Base-by-base conservation (phyloP, 2,888 invertebrate genomes). In the Onthophagus sagittarius region DNA sequence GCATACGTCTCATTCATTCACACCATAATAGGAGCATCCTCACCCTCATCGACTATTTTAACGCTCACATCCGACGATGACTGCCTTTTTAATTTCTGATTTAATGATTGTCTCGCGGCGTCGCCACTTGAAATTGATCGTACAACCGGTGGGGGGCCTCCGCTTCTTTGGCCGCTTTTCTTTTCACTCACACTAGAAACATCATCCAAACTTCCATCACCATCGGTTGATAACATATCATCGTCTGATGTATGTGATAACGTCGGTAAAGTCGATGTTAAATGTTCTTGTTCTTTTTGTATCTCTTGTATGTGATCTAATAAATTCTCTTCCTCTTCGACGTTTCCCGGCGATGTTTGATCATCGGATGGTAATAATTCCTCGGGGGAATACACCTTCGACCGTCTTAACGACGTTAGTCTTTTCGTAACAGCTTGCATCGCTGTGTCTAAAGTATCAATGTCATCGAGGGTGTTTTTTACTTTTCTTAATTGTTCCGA, bases 391-490 rank as follows among this genome's bases (percentile, higher is more conserved):
- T 90, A 91, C 31, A 91, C 91, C 85, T 92, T 92, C 0, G 92
- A 92, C 76, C 91, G 91, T 77, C 95, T 88, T 79, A 97, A 88
- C 75, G 92, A 92, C 75, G 92, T 91, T 73, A 97, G 87, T 23
- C 96, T 88, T 82, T 92, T 91, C 7, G 91, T 91, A 9, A 95
- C 96, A n/a, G 95, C 93, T 79, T 93, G 93, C 81, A 93, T 92
- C 63, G 96, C 97, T 7, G 91, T 90, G 81, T 97, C 97, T 77
- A 98, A 87, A 0, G 95, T 95, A 80, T 94, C 95, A 78, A 98
- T 97, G 85, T 97, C 97, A 63, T 92, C 93, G 76, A 98, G 86
- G 15, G 95, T 95, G 74, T 91, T 91, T 76, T 92, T 90, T n/a
- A 97, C 92, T 87, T 96, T 92, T 32, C 88, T 86, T 82, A 97